Conservation (phyloP, 2,113 vertebrate species). For the Corvus cornix region DNA sequence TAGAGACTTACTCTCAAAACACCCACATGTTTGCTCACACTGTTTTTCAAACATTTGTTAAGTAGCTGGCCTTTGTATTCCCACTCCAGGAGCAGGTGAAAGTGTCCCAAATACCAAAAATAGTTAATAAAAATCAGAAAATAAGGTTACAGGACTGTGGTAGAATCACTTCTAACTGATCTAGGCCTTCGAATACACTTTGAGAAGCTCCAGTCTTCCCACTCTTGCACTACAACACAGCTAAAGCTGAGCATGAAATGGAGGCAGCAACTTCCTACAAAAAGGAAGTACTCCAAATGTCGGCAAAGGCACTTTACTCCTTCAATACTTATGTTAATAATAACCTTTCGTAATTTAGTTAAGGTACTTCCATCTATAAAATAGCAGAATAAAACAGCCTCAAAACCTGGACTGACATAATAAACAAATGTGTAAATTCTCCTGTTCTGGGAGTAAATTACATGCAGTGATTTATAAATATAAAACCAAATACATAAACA, state of each 20-base stretch:
- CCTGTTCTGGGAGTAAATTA: background rate
- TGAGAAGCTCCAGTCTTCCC: background rate
- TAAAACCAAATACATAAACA: background rate
- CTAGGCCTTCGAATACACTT: background rate
- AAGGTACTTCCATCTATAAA: background rate
- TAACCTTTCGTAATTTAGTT: background rate
- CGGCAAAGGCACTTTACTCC: background rate
- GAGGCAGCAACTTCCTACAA: background rate
- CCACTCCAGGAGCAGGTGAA: background rate
- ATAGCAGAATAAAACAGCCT: background rate
- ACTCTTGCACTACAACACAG: background rate
- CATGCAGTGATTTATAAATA: background rate
- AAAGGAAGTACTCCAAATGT: background rate
- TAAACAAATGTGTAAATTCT: background rate
- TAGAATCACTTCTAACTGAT: background rate
- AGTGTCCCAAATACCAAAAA: background rate
- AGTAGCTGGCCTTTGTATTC: background rate
- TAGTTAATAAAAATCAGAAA: background rate
- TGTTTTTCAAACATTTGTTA: background rate
- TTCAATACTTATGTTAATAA: background rate
- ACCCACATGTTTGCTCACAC: background rate
- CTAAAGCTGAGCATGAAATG: background rate
- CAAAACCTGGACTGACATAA: fast-evolving
- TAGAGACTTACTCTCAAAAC: background rate
- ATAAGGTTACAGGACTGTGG: background rate